Evolutionary conservation across 2,888 invertebrate species (phyloP).

Genomic region (Cephus spinipes): DNA sequence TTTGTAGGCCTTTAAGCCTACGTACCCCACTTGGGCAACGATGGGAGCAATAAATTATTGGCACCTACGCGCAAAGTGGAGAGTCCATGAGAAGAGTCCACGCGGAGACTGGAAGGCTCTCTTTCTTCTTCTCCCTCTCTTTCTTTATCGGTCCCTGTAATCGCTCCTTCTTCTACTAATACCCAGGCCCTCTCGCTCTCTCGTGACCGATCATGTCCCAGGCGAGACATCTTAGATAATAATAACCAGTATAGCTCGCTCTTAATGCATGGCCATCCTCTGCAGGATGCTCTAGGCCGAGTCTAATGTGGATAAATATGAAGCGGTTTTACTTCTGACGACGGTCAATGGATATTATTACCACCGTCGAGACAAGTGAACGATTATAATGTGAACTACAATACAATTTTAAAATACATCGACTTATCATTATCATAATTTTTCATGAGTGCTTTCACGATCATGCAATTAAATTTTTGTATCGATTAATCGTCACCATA

Average conservation of each 20-base stretch:
- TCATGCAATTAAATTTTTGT: neutral
- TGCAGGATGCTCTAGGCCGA: slow-evolving; percentile 37
- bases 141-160: slow-evolving; percentile 11
- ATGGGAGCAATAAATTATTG: slow-evolving; percentile 52
- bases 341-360: neutral
- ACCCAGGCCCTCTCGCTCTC: neutral
- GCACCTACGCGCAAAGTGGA: slow-evolving; percentile 50
- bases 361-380: neutral
- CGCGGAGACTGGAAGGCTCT: slow-evolving; percentile 6
- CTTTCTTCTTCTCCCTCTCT: slow-evolving; percentile 8
- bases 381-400: neutral
- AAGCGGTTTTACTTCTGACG: neutral
- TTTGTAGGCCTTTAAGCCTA: slow-evolving; percentile 44
- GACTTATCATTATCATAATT: neutral
- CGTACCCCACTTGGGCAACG: slow-evolving; percentile 41
- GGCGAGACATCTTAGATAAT: slow-evolving; percentile 42
- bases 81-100: slow-evolving; percentile 15
- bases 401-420: neutral
- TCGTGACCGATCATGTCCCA: neutral
- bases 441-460: neutral
- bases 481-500: neutral
- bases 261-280: slow-evolving; percentile 32
- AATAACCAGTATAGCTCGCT: slow-evolving; percentile 39
- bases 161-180: slow-evolving; percentile 15
- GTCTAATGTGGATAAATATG: slow-evolving; percentile 44